Conservation (phyloP, 2,888 invertebrate genomes). For the Polymixis flavicincta region DNA sequence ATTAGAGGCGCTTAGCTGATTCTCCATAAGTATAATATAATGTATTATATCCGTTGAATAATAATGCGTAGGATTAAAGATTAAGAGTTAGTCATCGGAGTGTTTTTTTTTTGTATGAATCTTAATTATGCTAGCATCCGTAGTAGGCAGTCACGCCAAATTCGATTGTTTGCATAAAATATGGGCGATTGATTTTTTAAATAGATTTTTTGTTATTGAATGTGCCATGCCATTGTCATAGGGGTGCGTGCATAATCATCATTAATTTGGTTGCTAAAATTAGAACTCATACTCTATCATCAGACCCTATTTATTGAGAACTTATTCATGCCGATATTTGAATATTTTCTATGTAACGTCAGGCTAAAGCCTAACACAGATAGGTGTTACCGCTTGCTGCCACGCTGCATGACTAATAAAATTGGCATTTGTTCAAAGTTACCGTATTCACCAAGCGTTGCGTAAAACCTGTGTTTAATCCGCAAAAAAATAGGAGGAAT, state of each 20-base stretch:
- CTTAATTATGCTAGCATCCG: slow-evolving; percentile 17
- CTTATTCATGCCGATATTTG: too few relatives aligned
- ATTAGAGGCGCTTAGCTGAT: slow-evolving; percentile 16
- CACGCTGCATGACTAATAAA: neutral
- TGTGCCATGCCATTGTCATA: slow-evolving; percentile 33
- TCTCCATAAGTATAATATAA: neutral
- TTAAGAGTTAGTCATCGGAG: slow-evolving; percentile 46
- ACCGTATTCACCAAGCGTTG: neutral
- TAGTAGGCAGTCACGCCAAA: slow-evolving; percentile 37
- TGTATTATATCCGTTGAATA: slow-evolving; percentile 16
- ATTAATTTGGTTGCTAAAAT: neutral
- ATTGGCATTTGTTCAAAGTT: neutral
- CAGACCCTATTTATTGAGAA: too few relatives aligned
- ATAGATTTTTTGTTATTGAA: neutral
- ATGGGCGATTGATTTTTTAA: slow-evolving; percentile 13
- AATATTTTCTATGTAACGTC: neutral
- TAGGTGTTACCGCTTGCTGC: neutral
- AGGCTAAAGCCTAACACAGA: neutral
- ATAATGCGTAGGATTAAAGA: slow-evolving; percentile 39
- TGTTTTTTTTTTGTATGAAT: neutral
- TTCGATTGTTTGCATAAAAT: slow-evolving; percentile 34
- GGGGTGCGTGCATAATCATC: neutral
- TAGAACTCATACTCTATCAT: neutral
- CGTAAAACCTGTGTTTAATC: too few relatives aligned
- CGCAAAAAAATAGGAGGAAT: too few relatives aligned